phyloP scores from a whole-genome alignment of 2,888 invertebrate genomes.

The Trachelus tabidus region DNA sequence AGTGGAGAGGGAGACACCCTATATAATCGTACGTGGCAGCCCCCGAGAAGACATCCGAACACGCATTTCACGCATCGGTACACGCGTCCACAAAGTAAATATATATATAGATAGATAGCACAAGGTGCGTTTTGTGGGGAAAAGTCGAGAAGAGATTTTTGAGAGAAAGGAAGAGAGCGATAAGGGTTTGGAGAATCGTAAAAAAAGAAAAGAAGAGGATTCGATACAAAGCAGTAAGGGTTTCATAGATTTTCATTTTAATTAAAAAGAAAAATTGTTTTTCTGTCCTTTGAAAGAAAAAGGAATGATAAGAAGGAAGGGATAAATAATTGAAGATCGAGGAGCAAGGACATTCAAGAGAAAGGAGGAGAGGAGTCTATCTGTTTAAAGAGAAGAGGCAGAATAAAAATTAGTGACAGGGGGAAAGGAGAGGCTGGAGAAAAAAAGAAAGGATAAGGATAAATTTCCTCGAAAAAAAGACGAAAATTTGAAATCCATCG shows the following conservation, averaged over 20 bases:
- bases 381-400: background rate
- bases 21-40: conserved; percentile 53
- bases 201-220: background rate
- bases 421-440: conserved; percentile 8
- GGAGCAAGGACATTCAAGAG: conserved; percentile 19
- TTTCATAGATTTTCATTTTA: background rate
- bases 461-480: conserved; percentile 23
- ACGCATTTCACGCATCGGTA: conserved; percentile 28
- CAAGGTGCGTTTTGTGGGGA: too few relatives aligned
- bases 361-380: conserved; percentile 30
- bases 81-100: background rate
- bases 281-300: background rate
- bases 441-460: background rate
- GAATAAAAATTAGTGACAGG: conserved; percentile 18
- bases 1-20: conserved; percentile 56
- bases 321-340: background rate
- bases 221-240: background rate
- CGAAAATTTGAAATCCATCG: conserved; percentile 16
- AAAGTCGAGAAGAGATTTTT: background rate
- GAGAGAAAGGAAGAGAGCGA: background rate
- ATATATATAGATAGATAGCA: background rate
- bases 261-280: too few relatives aligned
- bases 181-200: background rate
- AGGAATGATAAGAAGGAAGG: background rate
- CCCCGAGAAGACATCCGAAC: conserved; percentile 44